Conservation (phyloP, 2,113 vertebrate genomes). For the Triplophysa siluroides region DNA sequence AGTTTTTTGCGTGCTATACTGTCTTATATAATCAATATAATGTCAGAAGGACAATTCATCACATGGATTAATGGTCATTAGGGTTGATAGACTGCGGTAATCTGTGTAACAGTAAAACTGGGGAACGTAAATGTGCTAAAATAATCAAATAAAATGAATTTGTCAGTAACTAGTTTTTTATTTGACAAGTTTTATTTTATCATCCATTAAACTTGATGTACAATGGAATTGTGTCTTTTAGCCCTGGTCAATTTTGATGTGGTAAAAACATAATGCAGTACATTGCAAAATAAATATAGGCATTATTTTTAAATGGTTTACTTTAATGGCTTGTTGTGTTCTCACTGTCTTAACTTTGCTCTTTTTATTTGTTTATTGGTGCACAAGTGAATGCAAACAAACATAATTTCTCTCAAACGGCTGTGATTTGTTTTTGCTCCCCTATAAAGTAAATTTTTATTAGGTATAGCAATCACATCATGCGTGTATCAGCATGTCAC, state of each 20-base stretch:
- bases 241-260: no score
- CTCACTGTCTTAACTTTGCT: no score
- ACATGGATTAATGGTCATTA: conserved; percentile 37
- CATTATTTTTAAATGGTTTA: no score
- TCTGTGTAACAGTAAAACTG: conserved; percentile 45
- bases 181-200: no score
- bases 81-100: conserved; percentile 41
- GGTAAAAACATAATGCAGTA: no score
- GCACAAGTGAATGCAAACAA: neutral
- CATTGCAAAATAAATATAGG: no score
- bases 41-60: conserved; percentile 40
- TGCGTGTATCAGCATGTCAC: conserved; percentile 16
- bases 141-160: no score
- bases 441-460: neutral
- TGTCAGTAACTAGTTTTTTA: no score
- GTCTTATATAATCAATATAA: conserved; percentile 37
- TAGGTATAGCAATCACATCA: conserved; percentile 12
- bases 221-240: no score
- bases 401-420: neutral
- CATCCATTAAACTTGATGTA: no score
- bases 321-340: no score
- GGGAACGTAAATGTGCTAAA: no score
- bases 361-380: neutral
- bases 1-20: conserved; percentile 27
- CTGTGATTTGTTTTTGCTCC: neutral